Conservation (phyloP, 2,113 vertebrate genomes). For the Phaethon lepturus region DNA sequence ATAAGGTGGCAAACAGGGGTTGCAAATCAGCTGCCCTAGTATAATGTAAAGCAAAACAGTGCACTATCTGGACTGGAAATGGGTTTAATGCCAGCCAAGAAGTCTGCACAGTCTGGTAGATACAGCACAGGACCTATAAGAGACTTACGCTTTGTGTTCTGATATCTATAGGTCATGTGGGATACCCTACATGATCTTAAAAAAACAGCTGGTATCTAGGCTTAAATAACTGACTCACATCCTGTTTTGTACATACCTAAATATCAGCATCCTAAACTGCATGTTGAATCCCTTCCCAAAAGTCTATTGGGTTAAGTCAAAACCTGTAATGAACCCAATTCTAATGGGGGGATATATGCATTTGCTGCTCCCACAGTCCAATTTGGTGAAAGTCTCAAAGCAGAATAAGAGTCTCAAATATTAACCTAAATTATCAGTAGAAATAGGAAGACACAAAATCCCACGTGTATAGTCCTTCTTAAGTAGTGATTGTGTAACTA, state of each 20-base stretch:
- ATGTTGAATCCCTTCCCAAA: background rate
- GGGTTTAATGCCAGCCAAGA: background rate
- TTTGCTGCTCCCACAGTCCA: background rate
- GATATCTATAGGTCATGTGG: background rate
- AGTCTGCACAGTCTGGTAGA: background rate
- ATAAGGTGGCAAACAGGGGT: background rate
- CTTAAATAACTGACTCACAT: background rate
- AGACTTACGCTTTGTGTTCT: background rate
- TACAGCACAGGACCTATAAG: background rate
- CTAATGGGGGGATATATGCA: background rate
- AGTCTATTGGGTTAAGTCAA: background rate
- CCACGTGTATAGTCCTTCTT: rapidly evolving
- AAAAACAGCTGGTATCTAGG: rapidly evolving
- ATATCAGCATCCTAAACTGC: background rate
- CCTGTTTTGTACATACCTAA: background rate
- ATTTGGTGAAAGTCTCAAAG: background rate
- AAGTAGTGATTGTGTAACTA: background rate
- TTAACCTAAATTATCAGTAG: background rate
- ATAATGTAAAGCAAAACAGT: background rate
- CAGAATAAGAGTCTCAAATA: background rate
- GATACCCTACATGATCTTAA: background rate
- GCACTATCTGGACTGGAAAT: background rate
- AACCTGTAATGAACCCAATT: background rate
- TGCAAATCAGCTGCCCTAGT: background rate
- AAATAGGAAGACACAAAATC: background rate